Evolutionary conservation across 64 coral and sea anemone species (phyloP), one percentile per base, ranked within the genome.

Genomic region (Astreopora myriophthalma): DNA sequence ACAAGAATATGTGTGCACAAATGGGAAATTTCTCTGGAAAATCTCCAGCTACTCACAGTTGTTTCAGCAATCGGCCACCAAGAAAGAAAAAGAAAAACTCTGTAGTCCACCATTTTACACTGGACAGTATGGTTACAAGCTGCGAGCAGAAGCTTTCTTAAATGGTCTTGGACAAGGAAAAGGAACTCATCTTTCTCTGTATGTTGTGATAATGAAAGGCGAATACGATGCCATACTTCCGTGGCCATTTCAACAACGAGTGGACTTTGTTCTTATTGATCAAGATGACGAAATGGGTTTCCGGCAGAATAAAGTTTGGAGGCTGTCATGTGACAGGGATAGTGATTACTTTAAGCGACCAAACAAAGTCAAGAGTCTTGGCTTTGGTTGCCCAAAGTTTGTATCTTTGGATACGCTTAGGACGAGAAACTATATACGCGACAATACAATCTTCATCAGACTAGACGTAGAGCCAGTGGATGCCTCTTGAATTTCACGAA

Each of bases 61-160:
- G 9, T 96, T 79, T 71, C 88, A 93, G 16, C 97, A 99, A 37
- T 99, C 97, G 17, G 94, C 94, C 34, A 99, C 97, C 17, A 95
- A 93, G 63, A 95, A 96, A 14, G 97, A 99, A 39, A 99, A 99
- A 65, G 97, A 99, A 64, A 99, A 99, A 71, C 48, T 99, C 63
- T 99, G 97, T 44, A 99, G 97, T 71, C 97, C 97, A 3, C 94
- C 97, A 65, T 99, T 99, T 93, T 99, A 99, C 68, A 95, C 97
- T 24, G 97, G 97, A 61, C 94, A 99, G 37, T 95, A 99, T 80
- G 97, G 97, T 22, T 99, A 99, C 64, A 99, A 99, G 48, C 75
- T 99, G 40, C 86, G 97, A 32, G 97, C 97, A 8, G 97, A 99
- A 13, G 97, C 97, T 34, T 99, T 99, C 13, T 74, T 99, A 29